Evolutionary conservation across 1,140 invertebrate species (phyloP), one percentile per base, ranked within the genome.

Genomic region (Leucophenga varia): DNA sequence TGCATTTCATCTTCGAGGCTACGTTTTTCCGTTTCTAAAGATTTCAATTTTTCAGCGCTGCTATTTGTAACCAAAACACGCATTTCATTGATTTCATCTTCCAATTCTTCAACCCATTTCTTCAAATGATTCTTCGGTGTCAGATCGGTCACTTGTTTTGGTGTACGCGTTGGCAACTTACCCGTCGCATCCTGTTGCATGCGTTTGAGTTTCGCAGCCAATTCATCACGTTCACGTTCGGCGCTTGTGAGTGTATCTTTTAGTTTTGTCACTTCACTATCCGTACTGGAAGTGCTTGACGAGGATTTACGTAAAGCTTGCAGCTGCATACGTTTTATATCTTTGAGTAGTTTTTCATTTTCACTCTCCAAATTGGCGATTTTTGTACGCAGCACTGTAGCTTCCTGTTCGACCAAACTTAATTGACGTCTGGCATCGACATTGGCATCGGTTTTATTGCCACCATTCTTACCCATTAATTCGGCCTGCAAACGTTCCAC

Each of bases 401-500:
- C 84, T 76, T 90, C 88, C 77, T 88, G 84, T 70, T 88, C 85
- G 28, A 87, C 81, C 2, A 86, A 76, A 76, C 87, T 84, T 16
- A 91, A 72, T 75, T 90, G 86, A 32, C 85, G 75, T 71, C 85
- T 86, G 30, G 88, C 73, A 74, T 89, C 86, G 12, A 87, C 73
- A 47, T 82, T 80, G 54, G 59, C 76, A 52, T 79, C 76, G 42
- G 78, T 65, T 69, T 35, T 35, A 21, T 25, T n/a, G 28, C 19
- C 25, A 40, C 25, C 43, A 4, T 36, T 40, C 75, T 78, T 84
- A 70, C 83, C 83, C 55, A 84, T 80, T 13, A 90, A 65, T 76
- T 91, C 86, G 2, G 85, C 80, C 54, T 87, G 81, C 32, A 92
- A 73, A 44, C 84, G 79, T 77, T 91, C 88, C 61, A 87, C 84